Conservation (phyloP, 37 sponge, comb jelly and placozoan species). For the Lycopodina hypogea region DNA sequence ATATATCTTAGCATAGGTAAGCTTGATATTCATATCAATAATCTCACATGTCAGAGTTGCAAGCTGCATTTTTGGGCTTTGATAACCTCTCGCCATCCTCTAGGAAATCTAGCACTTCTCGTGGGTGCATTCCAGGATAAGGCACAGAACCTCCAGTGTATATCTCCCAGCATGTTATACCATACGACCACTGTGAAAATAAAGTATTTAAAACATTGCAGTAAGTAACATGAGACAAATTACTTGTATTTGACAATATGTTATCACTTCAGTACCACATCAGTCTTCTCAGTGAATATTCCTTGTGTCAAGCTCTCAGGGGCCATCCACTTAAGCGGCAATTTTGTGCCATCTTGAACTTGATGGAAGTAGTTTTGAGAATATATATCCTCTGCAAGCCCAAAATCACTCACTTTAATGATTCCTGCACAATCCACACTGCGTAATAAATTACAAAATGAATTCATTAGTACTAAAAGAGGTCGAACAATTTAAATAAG, state of each 20-base stretch:
- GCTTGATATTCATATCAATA: background rate
- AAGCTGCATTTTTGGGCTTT: conserved; percentile 31
- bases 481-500: background rate
- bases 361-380: conserved; percentile 8
- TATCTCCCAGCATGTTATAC: conserved; percentile 62
- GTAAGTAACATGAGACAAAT: background rate
- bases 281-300: too few species aligned
- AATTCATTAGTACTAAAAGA: background rate
- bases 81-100: conserved; percentile 8
- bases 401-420: too few species aligned
- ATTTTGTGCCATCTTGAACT: too few species aligned
- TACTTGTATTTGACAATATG: background rate
- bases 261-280: too few species aligned
- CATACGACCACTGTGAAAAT: conserved; percentile 51
- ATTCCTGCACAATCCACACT: background rate
- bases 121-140: too few species aligned
- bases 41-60: conserved; percentile 47
- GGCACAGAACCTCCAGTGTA: conserved; percentile 36
- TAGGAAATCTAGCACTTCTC: too few species aligned
- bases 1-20: background rate
- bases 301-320: conserved; percentile 15
- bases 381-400: conserved; percentile 14
- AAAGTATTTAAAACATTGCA: background rate
- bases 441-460: background rate
- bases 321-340: conserved; percentile 32